Base-by-base conservation (phyloP, 2,888 invertebrate species). In the Caenorhabditis japonica region DNA sequence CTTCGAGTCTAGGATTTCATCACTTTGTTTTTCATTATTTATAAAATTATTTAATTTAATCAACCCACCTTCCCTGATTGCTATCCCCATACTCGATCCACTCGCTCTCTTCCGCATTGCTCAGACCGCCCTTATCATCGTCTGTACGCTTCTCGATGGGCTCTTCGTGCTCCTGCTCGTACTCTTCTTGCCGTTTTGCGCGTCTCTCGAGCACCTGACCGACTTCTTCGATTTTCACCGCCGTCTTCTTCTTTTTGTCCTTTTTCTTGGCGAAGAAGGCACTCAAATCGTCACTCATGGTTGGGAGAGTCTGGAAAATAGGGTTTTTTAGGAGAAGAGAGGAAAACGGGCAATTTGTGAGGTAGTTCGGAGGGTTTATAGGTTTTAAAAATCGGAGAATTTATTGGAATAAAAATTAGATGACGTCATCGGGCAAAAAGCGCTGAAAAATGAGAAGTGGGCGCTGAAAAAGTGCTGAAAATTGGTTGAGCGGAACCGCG, bases 211-310 rank as follows among this genome's bases (percentile, higher is more conserved):
- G 68, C 3, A 79, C 78, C 21, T 80, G 77, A n/a, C 82, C 83
- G 49, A 84, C 81, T 19, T 83, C 84, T 56, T 84, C 82, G 44
- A 85, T 70, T 51, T 82, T 83, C 44, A 85, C 79, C 17, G 80
- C 79, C 4, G 62, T 64, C 75, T 79, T 77, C 78, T 81, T 79
- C 77, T 83, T 85, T 64, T 84, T 84, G 56, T 82, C 83, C 61
- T 84, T 84, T 71, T 85, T 85, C 53, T 84, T 85, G 36, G 85
- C 85, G 38, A 85, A 85, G 73, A 85, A 84, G 21, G 80, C 80
- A 33, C 79, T 77, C 53, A 85, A 64, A 76, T 84, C 85, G 62
- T 83, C 82, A 36, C 76, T 62, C 84, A 83, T 83, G 55, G 39
- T 76, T 10, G 21, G 23, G 13, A n/a, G 27, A 23, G 5, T 30